Evolutionary conservation across 2,888 invertebrate species (phyloP).

Genomic region (Molorchus minor): DNA sequence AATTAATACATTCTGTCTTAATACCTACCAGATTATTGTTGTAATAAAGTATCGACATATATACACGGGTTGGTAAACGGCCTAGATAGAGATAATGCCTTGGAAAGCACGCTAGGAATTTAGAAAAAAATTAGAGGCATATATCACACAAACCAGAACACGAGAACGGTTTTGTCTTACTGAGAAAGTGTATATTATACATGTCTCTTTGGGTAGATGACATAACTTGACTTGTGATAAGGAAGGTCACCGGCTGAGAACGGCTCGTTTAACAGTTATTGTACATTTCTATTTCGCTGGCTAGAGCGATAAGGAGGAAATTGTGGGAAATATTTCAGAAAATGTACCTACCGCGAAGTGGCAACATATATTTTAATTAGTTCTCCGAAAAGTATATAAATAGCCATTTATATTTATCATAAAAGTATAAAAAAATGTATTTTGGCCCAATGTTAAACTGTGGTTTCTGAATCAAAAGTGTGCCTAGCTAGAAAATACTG

Average conservation of each 20-base stretch:
- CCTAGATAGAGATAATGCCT: slow-evolving; percentile 44
- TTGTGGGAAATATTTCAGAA: slow-evolving; percentile 27
- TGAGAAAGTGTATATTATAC: slow-evolving; percentile 41
- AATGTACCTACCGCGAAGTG: not conserved
- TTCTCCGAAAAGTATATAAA: not conserved
- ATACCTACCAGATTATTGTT: slow-evolving; percentile 27
- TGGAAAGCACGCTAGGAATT: slow-evolving; percentile 44
- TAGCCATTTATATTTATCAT: no score
- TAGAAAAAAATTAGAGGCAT: slow-evolving; percentile 39
- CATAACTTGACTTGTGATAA: slow-evolving; percentile 44
- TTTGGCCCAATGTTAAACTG: no score
- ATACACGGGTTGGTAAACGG: slow-evolving; percentile 38
- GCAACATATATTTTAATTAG: slow-evolving; percentile 2
- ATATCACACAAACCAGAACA: slow-evolving; percentile 34
- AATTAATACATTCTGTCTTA: slow-evolving; percentile 30
- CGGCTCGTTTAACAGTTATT: slow-evolving; percentile 11
- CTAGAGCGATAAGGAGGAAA: slow-evolving; percentile 21
- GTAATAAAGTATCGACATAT: slow-evolving; percentile 33
- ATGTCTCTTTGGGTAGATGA: slow-evolving; percentile 44
- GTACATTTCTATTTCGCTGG: slow-evolving; percentile 2
- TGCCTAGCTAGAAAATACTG: no score
- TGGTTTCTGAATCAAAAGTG: no score
- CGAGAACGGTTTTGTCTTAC: slow-evolving; percentile 40
- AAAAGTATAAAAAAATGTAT: no score
- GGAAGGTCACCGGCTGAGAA: slow-evolving; percentile 35